Percentiles rank a stretch among this genome's conserved stretches.
These are phyloP conservation scores for Harpalus rubripes DNA, from an alignment of 2,888 invertebrate species.

Conservation along the genomic window DNA sequence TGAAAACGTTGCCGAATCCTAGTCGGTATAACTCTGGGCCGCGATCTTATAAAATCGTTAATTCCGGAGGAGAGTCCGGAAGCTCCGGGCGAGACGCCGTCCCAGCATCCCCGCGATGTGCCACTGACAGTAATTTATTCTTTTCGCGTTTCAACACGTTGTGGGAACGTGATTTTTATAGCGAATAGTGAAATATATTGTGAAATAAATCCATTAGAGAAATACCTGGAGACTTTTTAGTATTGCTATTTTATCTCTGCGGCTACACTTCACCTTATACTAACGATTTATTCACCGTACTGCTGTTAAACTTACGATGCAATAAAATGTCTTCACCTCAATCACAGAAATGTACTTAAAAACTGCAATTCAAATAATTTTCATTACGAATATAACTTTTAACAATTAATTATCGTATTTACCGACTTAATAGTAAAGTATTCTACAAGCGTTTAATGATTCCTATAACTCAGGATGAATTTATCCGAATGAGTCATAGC, in stretches of 20 bases:
- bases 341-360: not conserved
- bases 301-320: not conserved
- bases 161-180: conserved; percentile 56
- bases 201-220: conserved; percentile 50
- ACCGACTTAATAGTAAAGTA: too few species aligned
- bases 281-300: not conserved
- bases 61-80: conserved; percentile 52
- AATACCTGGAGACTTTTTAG: conserved; percentile 55
- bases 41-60: conserved; percentile 66
- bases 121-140: conserved; percentile 64
- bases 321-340: not conserved
- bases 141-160: conserved; percentile 62
- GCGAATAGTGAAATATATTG: conserved; percentile 57
- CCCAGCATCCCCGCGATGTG: conserved; percentile 42
- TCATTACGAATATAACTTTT: not conserved
- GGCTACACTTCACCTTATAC: conserved; percentile 11
- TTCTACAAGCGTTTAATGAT: too few species aligned
- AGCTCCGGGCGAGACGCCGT: not conserved
- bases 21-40: conserved; percentile 6
- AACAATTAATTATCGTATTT: not conserved
- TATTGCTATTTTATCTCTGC: conserved; percentile 48
- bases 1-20: conserved; percentile 63
- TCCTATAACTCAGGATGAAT: too few species aligned
- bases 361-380: not conserved
- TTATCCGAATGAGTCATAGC: too few species aligned